A percentile compares a stretch with the other conserved stretches of the same genome.
phyloP scores from a whole-genome alignment of 2,113 vertebrate species.

The Equus quagga region DNA sequence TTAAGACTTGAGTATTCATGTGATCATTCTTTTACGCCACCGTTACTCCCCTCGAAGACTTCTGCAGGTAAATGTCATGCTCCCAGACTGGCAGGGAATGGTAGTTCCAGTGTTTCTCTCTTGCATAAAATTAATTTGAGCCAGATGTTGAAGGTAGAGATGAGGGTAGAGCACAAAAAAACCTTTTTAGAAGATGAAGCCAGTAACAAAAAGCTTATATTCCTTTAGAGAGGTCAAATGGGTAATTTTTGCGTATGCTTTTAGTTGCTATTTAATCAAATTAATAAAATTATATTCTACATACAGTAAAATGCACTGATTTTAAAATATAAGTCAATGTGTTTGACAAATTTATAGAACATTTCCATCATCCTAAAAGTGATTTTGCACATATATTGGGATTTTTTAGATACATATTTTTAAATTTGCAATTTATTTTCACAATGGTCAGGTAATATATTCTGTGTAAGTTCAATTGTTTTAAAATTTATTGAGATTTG shows the following conservation, averaged over 20 bases:
- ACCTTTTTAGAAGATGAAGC: not conserved
- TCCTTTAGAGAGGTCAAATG: not conserved
- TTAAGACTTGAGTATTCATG: not conserved
- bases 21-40: not conserved
- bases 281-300: not conserved
- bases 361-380: not conserved
- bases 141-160: not conserved
- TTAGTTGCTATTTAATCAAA: not conserved
- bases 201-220: conserved; percentile 3
- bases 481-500: not conserved
- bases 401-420: not conserved
- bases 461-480: not conserved
- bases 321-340: not conserved
- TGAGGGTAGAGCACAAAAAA: not conserved
- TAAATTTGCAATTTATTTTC: not conserved
- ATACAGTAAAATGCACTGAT: not conserved
- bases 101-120: not conserved
- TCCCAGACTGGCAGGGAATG: not conserved
- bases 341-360: not conserved
- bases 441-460: not conserved
- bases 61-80: not conserved
- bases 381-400: not conserved
- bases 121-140: not conserved
- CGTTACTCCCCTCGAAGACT: not conserved
- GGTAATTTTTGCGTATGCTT: not conserved